phyloP scores from a whole-genome alignment of 2,113 vertebrate genomes.

The Colistium nudipinnis region DNA sequence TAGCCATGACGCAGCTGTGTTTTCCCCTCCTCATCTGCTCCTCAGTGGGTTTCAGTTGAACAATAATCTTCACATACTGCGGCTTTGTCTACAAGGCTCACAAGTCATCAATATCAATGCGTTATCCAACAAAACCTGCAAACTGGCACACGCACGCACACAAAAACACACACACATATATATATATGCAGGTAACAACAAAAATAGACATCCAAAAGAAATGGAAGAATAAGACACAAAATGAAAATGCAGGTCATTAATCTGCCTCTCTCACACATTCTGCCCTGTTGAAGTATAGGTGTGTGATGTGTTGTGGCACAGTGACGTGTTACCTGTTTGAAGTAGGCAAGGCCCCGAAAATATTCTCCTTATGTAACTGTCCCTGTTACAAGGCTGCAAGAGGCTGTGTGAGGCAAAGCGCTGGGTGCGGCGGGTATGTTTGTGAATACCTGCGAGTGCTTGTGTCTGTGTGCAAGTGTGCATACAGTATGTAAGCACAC shows the following conservation, averaged over 20 bases:
- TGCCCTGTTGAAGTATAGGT: conserved; percentile 41
- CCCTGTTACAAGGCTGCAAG: conserved; percentile 55
- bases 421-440: conserved; percentile 38
- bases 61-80: conserved; percentile 59
- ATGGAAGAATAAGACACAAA: conserved; percentile 28
- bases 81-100: conserved; percentile 37
- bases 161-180: not conserved
- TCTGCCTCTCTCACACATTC: conserved; percentile 23
- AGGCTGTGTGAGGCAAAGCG: conserved; percentile 58
- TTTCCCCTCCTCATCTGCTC: conserved; percentile 54
- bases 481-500: conserved; percentile 32
- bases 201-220: conserved; percentile 19
- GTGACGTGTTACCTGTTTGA: conserved; percentile 69
- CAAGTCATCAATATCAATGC: conserved; percentile 63
- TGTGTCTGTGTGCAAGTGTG: conserved; percentile 26
- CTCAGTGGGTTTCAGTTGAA: conserved; percentile 61
- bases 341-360: conserved; percentile 70
- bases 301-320: conserved; percentile 62
- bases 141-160: conserved; percentile 1
- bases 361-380: conserved; percentile 78
- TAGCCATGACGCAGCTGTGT: conserved; percentile 68
- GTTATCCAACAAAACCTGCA: conserved; percentile 17
- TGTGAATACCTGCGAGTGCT: conserved; percentile 10
- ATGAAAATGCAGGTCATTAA: conserved; percentile 38
- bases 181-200: conserved; percentile 11